Conservation (phyloP, 1,140 invertebrate species). For the Caenorhabditis inopinata region DNA sequence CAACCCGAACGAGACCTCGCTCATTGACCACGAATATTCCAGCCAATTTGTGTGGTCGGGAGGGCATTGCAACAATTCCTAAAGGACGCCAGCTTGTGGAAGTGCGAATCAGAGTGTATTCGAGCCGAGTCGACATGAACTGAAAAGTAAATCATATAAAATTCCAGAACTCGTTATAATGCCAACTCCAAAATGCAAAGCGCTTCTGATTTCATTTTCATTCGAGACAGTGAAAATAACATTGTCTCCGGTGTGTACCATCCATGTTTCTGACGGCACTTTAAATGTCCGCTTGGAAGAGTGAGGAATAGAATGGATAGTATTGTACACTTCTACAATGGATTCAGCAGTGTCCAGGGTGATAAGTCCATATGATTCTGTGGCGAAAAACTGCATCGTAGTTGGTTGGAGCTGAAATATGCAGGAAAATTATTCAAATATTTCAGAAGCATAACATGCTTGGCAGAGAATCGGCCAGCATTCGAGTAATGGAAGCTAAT, state of each 20-base stretch:
- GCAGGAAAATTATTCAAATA: not conserved
- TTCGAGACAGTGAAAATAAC: conserved; percentile 39
- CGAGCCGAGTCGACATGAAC: conserved; percentile 14
- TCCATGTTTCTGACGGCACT: conserved; percentile 35
- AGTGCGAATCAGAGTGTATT: not conserved
- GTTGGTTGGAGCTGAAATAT: not conserved
- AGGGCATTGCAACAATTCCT: conserved; percentile 1
- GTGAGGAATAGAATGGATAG: not conserved
- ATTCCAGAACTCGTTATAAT: not conserved
- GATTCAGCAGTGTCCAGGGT: not conserved
- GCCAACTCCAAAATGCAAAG: conserved; percentile 32
- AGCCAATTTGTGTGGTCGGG: conserved; percentile 20
- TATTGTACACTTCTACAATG: conserved; percentile 6
- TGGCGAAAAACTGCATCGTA: conserved; percentile 4
- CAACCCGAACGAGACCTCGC: conserved; percentile 5
- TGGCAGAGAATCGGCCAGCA: not conserved
- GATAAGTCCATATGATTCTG: not conserved
- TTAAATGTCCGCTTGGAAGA: conserved; percentile 6
- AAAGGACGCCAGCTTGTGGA: not conserved
- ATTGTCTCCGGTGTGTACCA: not conserved
- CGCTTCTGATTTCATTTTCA: conserved; percentile 19
- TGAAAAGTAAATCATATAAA: not conserved
- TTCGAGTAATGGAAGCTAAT: not conserved
- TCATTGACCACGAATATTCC: conserved; percentile 22
- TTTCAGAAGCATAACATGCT: not conserved